Evolutionary conservation across 2,797 vertebrate species (phyloP).

Genomic region (Hypotaenidia okinawae): DNA sequence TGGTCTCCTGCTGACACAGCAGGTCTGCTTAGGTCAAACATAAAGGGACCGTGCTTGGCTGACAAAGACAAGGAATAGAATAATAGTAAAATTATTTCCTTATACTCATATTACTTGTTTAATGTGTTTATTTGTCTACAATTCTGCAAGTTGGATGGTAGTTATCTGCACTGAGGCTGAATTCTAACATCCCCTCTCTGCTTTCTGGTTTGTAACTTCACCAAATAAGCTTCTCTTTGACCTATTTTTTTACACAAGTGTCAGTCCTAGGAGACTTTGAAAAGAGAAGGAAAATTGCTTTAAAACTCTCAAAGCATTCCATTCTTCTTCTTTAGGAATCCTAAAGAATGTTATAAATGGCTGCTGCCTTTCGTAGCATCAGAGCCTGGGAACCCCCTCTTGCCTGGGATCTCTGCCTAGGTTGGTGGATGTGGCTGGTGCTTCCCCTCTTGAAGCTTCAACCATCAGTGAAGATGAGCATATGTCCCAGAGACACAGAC

Average conservation of each 20-base stretch:
- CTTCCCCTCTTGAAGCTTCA: not conserved
- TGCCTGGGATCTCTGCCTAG: not conserved
- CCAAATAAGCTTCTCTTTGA: not conserved
- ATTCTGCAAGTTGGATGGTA: not conserved
- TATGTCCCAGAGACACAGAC: not conserved
- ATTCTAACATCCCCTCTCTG: not conserved
- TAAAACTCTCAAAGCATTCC: not conserved
- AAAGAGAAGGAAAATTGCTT: not conserved
- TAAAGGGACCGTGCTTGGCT: not conserved
- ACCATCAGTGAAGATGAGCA: not conserved
- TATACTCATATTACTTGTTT: not conserved
- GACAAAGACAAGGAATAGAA: not conserved
- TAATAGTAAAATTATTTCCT: not conserved
- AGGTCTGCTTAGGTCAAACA: not conserved
- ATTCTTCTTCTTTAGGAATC: not conserved
- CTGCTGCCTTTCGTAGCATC: not conserved
- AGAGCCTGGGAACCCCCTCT: not conserved
- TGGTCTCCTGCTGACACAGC: not conserved
- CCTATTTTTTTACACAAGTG: not conserved
- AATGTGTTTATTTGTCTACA: not conserved
- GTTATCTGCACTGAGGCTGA: not conserved
- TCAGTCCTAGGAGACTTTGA: not conserved
- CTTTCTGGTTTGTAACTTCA: not conserved
- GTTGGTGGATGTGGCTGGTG: fast-evolving
- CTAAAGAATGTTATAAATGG: not conserved